phyloP scores from a whole-genome alignment of 1,140 invertebrate species.

The Cephus cinctus region DNA sequence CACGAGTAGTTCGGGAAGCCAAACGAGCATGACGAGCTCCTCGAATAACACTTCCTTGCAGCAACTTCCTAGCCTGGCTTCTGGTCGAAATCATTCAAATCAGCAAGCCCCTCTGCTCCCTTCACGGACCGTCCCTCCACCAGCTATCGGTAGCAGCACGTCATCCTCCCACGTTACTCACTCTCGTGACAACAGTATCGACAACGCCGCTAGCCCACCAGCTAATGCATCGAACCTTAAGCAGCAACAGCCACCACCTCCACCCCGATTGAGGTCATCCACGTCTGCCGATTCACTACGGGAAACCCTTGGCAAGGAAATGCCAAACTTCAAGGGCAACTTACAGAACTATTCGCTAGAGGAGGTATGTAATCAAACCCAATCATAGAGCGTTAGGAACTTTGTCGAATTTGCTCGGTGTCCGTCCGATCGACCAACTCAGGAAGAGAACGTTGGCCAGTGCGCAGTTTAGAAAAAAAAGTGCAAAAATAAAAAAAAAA shows the following conservation, averaged over 20 bases:
- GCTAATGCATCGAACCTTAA: constrained; percentile 22
- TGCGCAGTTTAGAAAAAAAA: too few relatives aligned
- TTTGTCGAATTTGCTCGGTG: too few relatives aligned
- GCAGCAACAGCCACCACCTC: constrained; percentile 41
- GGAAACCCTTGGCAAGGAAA: constrained; percentile 53
- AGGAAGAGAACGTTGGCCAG: too few relatives aligned
- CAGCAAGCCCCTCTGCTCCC: constrained; percentile 34
- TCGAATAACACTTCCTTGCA: constrained; percentile 29
- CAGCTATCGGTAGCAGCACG: too few relatives aligned
- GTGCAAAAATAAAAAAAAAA: too few relatives aligned
- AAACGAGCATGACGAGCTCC: constrained; percentile 36
- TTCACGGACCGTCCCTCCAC: constrained; percentile 27
- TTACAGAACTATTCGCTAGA: constrained; percentile 50
- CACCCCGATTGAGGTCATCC: constrained; percentile 39
- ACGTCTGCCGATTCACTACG: constrained; percentile 43
- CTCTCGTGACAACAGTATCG: constrained; percentile 24
- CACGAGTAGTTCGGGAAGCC: constrained; percentile 32
- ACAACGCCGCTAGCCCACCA: constrained; percentile 25
- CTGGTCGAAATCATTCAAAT: constrained; percentile 34
- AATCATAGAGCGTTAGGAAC: too few relatives aligned
- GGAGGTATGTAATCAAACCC: constrained; percentile 36
- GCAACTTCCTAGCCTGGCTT: constrained; percentile 14
- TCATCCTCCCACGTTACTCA: too few relatives aligned
- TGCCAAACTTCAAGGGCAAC: constrained; percentile 52
- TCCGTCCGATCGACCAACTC: too few relatives aligned